These are phyloP conservation scores for Myioborus melanocephalus DNA, from an alignment of 2,797 vertebrate genomes.

Conservation along the genomic window DNA sequence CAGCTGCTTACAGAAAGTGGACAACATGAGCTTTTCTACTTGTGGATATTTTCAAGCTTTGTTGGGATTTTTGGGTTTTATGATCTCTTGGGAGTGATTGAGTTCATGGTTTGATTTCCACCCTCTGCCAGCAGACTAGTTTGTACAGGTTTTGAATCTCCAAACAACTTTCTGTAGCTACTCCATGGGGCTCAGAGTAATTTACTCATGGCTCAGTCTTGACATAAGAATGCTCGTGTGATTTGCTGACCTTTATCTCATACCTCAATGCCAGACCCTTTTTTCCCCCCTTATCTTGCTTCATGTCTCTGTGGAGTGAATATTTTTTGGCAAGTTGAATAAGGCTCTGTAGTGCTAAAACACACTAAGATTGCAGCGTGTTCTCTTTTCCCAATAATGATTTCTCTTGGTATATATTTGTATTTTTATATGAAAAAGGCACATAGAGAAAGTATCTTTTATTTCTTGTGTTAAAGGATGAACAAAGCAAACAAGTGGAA, in stretches of 20 bases:
- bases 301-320: neutral
- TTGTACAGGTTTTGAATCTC: neutral
- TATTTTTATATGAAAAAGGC: neutral
- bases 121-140: neutral
- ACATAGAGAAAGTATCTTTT: neutral
- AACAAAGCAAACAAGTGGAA: neutral
- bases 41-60: neutral
- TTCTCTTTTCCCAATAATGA: neutral
- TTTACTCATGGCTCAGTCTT: constrained; percentile 12
- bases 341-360: neutral
- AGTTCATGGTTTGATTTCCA: neutral
- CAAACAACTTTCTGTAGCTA: neutral
- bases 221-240: constrained; percentile 4
- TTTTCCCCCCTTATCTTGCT: neutral
- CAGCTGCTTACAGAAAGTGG: neutral
- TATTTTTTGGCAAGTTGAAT: neutral
- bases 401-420: neutral
- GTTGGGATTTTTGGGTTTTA: neutral
- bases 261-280: neutral
- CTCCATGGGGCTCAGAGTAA: neutral
- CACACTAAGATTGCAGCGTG: neutral
- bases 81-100: neutral
- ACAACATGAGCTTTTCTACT: neutral
- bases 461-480: neutral
- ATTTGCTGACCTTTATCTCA: constrained; percentile 29